These are phyloP conservation scores for Chlamydotis undulata DNA, from an alignment of 2,113 vertebrate genomes.

Conservation along the genomic window DNA sequence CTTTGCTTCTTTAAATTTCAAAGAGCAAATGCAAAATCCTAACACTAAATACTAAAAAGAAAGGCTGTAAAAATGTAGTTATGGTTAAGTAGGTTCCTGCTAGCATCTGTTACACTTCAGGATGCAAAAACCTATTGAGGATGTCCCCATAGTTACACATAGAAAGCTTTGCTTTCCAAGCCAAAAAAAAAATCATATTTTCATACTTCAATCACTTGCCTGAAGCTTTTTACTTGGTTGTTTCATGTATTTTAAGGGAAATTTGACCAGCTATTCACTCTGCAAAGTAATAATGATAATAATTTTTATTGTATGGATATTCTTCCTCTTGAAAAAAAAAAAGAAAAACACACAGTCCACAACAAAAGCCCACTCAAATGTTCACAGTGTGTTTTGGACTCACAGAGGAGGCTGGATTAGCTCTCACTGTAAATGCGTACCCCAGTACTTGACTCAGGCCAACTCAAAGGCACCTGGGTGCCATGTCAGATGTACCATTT, in stretches of 20 bases:
- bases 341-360: fast-evolving
- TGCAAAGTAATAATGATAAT: neutral
- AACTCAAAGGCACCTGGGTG: neutral
- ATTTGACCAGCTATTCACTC: neutral
- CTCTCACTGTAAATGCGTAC: neutral
- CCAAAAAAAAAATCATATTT: neutral
- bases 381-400: neutral
- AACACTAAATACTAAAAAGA: neutral
- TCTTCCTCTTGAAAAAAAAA: neutral
- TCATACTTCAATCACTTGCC: neutral
- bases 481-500: neutral
- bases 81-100: neutral
- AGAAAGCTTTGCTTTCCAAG: neutral
- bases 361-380: neutral
- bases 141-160: neutral
- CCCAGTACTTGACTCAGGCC: neutral
- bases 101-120: neutral
- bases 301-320: neutral
- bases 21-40: neutral
- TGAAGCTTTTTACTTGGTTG: neutral
- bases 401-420: neutral
- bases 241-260: neutral
- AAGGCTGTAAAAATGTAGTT: neutral
- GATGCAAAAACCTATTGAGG: neutral
- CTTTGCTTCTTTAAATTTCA: neutral